Evolutionary conservation across 1,140 invertebrate species (phyloP), one percentile per base, ranked within the genome.

Genomic region (Amphibalanus amphitrite): DNA sequence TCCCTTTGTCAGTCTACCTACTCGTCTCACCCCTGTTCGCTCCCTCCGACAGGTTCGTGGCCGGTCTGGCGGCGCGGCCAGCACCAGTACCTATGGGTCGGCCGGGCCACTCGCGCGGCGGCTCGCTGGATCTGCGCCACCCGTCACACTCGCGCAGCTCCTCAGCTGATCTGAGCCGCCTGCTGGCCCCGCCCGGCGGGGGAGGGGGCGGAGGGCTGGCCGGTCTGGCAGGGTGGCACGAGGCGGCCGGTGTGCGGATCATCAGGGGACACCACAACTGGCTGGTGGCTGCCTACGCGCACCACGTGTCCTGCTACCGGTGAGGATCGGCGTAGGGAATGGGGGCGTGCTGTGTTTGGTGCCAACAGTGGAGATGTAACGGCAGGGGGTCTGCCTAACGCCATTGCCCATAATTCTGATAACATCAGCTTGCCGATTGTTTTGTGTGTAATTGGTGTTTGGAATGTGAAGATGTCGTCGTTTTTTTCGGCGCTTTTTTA

Each of bases 231-330:
- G 33, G 28, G 28, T 93, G 90, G 89, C 85, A 88, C 25, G 91
- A 95, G 81, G 91, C 90, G 47, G 78, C 93, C 75, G 83, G 92
- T 75, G 93, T 95, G 65, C 89, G 93, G 79, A 93, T 97, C 74
- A 91, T 98, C 72, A 92, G 93, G 80, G 95, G 95, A 25, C 95
- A 98, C 83, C 93, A 97, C 79, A 97, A 97, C 79, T 97, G 93
- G 91, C 94, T 98, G 75, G 93, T 91, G 72, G 93, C 96, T 38
- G 94, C 93, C 20, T 98, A 97, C 81, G 89, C 92, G 69, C 93
- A 98, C 83, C 95, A 94, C 82, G 90, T 97, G 23, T 90, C 91
- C 71, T 95, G 93, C 79, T 98, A 95, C 81, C 89, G 90, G 90
- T 91, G 81, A 38, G 33, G 33, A 15, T 4, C 33, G 33, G 33